A percentile compares a stretch with the other conserved stretches of the same genome.
These are phyloP conservation scores for Ceraclea dissimilis DNA, from an alignment of 2,888 invertebrate genomes.

Conservation along the genomic window DNA sequence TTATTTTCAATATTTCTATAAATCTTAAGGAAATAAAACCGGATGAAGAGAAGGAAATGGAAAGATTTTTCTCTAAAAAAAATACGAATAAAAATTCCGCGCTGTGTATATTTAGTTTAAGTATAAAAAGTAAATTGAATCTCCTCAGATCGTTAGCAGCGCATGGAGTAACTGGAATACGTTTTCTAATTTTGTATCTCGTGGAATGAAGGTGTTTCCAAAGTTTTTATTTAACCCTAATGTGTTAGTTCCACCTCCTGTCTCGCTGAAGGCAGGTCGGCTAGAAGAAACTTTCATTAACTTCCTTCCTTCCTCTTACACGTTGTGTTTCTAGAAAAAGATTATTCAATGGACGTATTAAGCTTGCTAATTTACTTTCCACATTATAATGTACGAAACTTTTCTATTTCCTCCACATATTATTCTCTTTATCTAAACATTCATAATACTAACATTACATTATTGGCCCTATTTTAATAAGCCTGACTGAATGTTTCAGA, in stretches of 20 bases:
- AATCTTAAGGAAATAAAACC: neutral
- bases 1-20: no score
- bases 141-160: neutral
- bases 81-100: neutral
- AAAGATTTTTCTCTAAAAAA: neutral
- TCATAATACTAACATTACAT: no score
- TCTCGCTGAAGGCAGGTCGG: neutral
- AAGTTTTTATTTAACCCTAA: slow-evolving; percentile 21
- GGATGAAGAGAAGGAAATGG: neutral
- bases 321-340: neutral
- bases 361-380: no score
- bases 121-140: neutral
- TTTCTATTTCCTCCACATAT: no score
- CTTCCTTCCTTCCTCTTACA: neutral
- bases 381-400: no score
- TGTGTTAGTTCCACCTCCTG: slow-evolving; percentile 16
- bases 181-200: slow-evolving; percentile 1
- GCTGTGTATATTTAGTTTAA: neutral
- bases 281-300: neutral
- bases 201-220: slow-evolving; percentile 7
- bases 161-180: neutral
- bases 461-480: no score
- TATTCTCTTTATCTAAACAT: no score
- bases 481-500: no score
- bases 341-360: no score